Base-by-base conservation (phyloP, 1,140 invertebrate species). In the Cydia strobilella region DNA sequence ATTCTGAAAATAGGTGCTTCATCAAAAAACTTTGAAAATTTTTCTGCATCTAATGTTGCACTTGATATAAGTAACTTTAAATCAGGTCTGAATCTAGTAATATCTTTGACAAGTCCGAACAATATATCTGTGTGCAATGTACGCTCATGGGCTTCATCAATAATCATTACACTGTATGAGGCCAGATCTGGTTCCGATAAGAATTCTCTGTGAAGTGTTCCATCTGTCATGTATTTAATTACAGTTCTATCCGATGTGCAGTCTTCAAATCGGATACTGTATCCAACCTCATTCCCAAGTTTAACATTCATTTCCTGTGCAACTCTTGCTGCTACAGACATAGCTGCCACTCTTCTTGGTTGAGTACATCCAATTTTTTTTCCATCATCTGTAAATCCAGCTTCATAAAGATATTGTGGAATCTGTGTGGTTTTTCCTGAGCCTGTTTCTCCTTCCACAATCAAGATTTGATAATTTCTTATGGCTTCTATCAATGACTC, bases 221-320 rank as follows among this genome's bases (percentile, higher is more conserved):
- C 99, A 94, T 99, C 99, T 59, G 99, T 99, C 99, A 99, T 99
- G 84, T 99, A 99, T 93, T 99, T 99, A n/a, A 99, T 96, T 65
- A 99, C 94, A 10, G 99, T 99, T 89, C 98, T 96, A 75, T 98
- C 96, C 15, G 97, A 99, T 3, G 99, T 99, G 82, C 99, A 99
- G 93, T 99, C 99, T 94, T 99, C 99, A 94, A 99, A 99, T 88
- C 99, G 95, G 82, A 99, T 99, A 82, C 97, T 98, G 91, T 99
- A 99, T 45, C 99, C 99, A 75, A 99, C 99, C 95, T 99, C 98
- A 92, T 99, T 98, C 10, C 99, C 99, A n/a, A 99, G 93, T 87
- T 97, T 96, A 0, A 99, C 98, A 92, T 98, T 98, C 98, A 99
- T 99, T 95, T 99, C 99, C 93, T 99, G 98, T n/a, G 98, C 98